Conservation (phyloP, 2,113 vertebrate genomes). For the Bubo scandiacus region DNA sequence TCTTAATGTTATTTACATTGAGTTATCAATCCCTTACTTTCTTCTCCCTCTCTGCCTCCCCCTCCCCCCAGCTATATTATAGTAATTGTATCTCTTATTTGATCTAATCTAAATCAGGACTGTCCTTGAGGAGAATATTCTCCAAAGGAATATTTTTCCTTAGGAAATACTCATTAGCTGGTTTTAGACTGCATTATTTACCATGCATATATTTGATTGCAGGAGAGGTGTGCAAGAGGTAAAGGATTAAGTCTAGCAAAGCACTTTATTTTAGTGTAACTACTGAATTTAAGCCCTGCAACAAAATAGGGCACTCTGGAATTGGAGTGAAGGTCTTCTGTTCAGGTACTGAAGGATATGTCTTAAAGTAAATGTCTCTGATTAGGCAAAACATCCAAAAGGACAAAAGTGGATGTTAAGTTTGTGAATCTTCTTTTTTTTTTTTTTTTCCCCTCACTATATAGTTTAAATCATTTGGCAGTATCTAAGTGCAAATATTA, state of each 20-base stretch:
- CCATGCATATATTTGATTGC: neutral
- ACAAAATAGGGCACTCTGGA: neutral
- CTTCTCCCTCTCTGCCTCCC: neutral
- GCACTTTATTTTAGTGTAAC: neutral
- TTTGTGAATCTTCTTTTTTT: neutral
- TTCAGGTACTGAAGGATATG: neutral
- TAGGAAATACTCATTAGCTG: slow-evolving; percentile 10
- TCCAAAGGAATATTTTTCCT: slow-evolving; percentile 4
- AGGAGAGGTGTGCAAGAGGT: neutral
- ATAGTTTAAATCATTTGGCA: neutral
- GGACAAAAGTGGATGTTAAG: neutral
- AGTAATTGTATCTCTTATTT: slow-evolving; percentile 9
- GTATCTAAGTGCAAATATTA: neutral
- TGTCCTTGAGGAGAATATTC: neutral
- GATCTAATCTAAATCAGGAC: slow-evolving; percentile 7
- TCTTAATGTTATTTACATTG: neutral
- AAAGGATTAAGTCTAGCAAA: neutral
- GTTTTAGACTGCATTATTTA: neutral
- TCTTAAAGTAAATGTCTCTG: neutral
- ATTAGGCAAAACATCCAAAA: neutral
- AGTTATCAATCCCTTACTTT: neutral
- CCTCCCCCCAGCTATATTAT: neutral
- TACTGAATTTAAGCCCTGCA: neutral
- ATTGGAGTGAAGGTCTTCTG: neutral
- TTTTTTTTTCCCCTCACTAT: accelerated